Conservation (phyloP, 2,888 invertebrate genomes). For the Chaitophorus viminalis region DNA sequence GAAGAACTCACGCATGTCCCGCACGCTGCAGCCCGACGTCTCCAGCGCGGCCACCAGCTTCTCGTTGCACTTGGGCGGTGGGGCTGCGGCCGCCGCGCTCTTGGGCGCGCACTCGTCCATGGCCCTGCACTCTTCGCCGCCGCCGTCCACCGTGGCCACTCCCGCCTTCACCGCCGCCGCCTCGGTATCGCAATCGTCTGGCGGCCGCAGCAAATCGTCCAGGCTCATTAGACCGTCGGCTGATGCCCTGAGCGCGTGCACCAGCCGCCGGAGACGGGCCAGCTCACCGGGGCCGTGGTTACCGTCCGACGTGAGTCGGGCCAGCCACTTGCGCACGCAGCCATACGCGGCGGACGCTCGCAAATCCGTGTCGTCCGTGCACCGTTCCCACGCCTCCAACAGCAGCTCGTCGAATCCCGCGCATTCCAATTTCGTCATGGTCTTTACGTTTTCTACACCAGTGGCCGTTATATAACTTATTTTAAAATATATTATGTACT, state of each 20-base stretch:
- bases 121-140: background rate
- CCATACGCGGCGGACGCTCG: background rate
- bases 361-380: background rate
- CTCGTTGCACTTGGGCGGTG: too few species aligned
- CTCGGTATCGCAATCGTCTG: too few species aligned
- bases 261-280: background rate
- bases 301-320: background rate
- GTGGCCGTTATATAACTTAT: too few species aligned
- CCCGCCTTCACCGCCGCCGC: too few species aligned
- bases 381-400: conserved; percentile 14
- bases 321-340: background rate
- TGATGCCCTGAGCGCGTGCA: background rate
- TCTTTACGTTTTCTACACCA: too few species aligned
- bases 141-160: background rate
- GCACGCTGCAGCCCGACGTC: background rate
- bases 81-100: background rate
- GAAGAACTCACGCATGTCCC: conserved; percentile 12
- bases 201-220: too few species aligned
- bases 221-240: too few species aligned
- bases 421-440: background rate
- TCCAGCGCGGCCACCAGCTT: background rate
- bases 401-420: conserved; percentile 14
- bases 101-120: background rate
- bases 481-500: too few species aligned
- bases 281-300: background rate